Percentiles rank a stretch among this genome's conserved stretches.
phyloP scores from a whole-genome alignment of 2,888 invertebrate genomes.

The Sepiola atlantica region DNA sequence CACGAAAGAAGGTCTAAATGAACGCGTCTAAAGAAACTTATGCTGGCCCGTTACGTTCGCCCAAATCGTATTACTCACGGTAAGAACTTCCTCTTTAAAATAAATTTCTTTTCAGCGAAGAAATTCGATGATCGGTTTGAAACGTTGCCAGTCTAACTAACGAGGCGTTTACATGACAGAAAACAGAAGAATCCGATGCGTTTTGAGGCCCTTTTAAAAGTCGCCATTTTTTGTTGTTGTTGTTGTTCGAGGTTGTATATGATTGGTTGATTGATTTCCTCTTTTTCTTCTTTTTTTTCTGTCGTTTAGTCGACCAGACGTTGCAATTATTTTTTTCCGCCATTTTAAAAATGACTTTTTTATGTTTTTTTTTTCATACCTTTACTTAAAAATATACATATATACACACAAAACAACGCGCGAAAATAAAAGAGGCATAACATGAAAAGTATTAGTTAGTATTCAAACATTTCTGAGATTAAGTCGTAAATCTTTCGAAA shows the following conservation, averaged over 20 bases:
- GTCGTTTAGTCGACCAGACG: background rate
- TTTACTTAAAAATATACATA: background rate
- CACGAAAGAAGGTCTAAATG: background rate
- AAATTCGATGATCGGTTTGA: constrained; percentile 32
- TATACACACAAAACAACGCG: background rate
- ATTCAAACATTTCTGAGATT: background rate
- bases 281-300: background rate
- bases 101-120: background rate
- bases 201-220: constrained; percentile 11
- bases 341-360: background rate
- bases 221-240: constrained; percentile 10
- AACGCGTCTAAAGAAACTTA: background rate
- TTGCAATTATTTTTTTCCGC: background rate
- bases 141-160: constrained; percentile 21
- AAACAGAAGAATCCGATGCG: background rate
- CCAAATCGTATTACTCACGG: constrained; percentile 22
- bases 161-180: constrained; percentile 14
- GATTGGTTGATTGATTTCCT: background rate
- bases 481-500: background rate
- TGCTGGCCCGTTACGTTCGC: background rate
- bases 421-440: background rate
- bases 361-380: background rate
- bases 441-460: background rate
- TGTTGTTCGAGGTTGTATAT: background rate
- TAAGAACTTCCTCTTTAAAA: constrained; percentile 22